Base-by-base conservation (phyloP, 2,888 invertebrate genomes). In the Cremastinae sp. region DNA sequence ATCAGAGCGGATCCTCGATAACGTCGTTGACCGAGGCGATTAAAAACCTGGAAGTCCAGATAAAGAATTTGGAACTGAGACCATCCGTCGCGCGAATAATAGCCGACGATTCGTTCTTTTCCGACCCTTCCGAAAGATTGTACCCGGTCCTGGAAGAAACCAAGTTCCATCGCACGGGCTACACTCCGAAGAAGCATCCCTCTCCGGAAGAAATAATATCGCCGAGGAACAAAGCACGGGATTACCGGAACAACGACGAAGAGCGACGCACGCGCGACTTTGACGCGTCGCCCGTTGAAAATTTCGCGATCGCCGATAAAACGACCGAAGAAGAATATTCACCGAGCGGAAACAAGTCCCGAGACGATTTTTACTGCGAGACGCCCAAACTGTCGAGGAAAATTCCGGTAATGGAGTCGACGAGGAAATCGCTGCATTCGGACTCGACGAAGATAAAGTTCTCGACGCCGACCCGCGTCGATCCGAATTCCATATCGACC, bases 381-480 rank as follows among this genome's bases (percentile, higher is more conserved):
- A 79, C 79, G n/a, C 79, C 79, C 8, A 75, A 43, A 43, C 9
- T 28, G 8, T 14, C 66, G 18, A 66, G 72, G 16, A 71, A 71
- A 41, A 81, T 74, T 4, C 83, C 81, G 2, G 77, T 82, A 22
- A 78, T 85, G 58, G 85, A 86, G 53, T 84, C 85, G 2, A 84
- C 86, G 1, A 79, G 84, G 22, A 79, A 83, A 65, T 58, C 71
- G 0, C 71, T 74, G 4, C 71, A 78, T 10, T 78, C 72, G 12
- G 76, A 79, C 45, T 71, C 69, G 14, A 66, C 58, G 8, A 78
- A 59, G 51, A 69, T 69, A 0, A 72, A 62, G 14, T 70, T 62
- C n/a, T 77, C 70, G 8, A 69, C 78, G 4, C 74, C 72, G 2
- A 77, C 79, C 0, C 66, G 72, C 10, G 36, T 64, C 4, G 81